Evolutionary conservation across 1,140 invertebrate genomes (phyloP).

Genomic region (Dendroctonus valens): DNA sequence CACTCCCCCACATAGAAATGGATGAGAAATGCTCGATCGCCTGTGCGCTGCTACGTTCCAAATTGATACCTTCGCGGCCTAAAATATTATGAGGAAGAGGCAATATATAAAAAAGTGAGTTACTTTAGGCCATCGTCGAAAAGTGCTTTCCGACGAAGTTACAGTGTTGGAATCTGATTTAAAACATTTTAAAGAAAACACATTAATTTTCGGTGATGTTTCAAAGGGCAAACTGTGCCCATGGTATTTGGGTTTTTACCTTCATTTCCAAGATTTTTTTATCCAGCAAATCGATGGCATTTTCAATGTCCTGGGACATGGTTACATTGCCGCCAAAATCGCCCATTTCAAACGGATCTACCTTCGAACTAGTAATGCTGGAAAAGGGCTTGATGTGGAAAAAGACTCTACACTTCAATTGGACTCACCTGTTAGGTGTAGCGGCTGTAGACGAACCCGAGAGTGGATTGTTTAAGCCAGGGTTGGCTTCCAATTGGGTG

Average conservation of each 20-base stretch:
- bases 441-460: slow-evolving; percentile 27
- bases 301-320: slow-evolving; percentile 61
- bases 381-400: slow-evolving; percentile 17
- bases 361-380: slow-evolving; percentile 43
- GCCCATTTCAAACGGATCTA: slow-evolving; percentile 78
- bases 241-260: slow-evolving; percentile 51
- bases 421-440: slow-evolving; percentile 38
- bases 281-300: slow-evolving; percentile 72
- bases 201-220: too few species aligned
- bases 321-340: slow-evolving; percentile 61
- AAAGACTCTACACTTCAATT: neutral
- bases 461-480: slow-evolving; percentile 49
- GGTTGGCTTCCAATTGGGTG: slow-evolving; percentile 51
- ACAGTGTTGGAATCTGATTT: too few species aligned
- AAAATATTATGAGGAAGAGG: too few species aligned
- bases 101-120: too few species aligned
- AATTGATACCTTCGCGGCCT: too few species aligned
- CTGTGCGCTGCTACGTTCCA: too few species aligned
- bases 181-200: too few species aligned
- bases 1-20: too few species aligned
- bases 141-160: too few species aligned
- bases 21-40: too few species aligned
- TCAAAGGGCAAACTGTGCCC: too few species aligned
- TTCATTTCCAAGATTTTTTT: slow-evolving; percentile 81
- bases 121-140: too few species aligned